phyloP scores from a whole-genome alignment of 2,888 invertebrate species.

The Agonopterix heracliana region DNA sequence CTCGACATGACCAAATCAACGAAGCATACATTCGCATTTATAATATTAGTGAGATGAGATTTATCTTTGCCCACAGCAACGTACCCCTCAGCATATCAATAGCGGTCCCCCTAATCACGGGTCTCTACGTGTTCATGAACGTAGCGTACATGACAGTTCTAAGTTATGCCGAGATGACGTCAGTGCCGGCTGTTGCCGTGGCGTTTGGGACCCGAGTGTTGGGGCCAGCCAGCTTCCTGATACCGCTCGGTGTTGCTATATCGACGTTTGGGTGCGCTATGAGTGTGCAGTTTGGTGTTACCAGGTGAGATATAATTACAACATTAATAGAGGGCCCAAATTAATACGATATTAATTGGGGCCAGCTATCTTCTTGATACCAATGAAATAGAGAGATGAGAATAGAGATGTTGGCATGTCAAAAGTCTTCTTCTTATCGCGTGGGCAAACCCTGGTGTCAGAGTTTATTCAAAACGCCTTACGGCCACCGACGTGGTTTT shows the following conservation, averaged over 20 bases:
- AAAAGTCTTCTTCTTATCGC: too few relatives aligned
- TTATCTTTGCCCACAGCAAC: conserved; percentile 72
- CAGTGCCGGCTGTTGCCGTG: conserved; percentile 88
- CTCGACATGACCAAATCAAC: too few relatives aligned
- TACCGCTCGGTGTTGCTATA: conserved; percentile 85
- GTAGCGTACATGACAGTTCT: conserved; percentile 91
- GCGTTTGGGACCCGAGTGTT: conserved; percentile 80
- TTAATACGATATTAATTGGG: too few relatives aligned
- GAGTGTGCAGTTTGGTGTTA: conserved; percentile 85
- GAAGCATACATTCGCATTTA: too few relatives aligned
- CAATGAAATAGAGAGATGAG: too few relatives aligned
- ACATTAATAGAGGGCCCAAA: too few relatives aligned
- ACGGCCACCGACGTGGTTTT: too few relatives aligned
- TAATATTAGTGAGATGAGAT: too few relatives aligned
- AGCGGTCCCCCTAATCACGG: conserved; percentile 87
- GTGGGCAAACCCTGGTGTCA: too few relatives aligned
- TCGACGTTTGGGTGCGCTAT: conserved; percentile 88
- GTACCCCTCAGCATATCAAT: conserved; percentile 87
- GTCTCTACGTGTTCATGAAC: conserved; percentile 89
- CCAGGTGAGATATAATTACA: conserved; percentile 62
- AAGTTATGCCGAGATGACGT: conserved; percentile 82
- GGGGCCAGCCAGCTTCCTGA: conserved; percentile 79
- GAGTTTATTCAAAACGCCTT: too few relatives aligned
- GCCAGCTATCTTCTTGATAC: too few relatives aligned
- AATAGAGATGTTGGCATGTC: too few relatives aligned